Conservation (phyloP, 2,888 invertebrate genomes). For the Megalurothrips usitatus region DNA sequence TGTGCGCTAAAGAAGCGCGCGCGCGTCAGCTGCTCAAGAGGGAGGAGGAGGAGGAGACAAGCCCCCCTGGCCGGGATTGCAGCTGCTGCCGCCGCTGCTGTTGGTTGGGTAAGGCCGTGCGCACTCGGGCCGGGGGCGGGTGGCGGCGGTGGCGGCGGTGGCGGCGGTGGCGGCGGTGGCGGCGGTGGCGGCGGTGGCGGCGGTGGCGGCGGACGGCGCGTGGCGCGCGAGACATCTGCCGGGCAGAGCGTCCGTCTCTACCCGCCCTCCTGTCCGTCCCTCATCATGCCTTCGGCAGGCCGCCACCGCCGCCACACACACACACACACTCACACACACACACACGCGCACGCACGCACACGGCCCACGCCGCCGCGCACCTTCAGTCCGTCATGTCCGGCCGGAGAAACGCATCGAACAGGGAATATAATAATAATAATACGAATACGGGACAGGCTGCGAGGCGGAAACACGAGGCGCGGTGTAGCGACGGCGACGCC, state of each 20-base stretch:
- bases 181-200: too few relatives aligned
- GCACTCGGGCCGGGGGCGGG: too few relatives aligned
- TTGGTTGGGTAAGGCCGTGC: too few relatives aligned
- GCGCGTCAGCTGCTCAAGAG: not conserved
- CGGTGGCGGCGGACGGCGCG: not conserved
- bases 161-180: too few relatives aligned
- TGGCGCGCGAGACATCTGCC: not conserved
- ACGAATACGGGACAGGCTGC: not conserved
- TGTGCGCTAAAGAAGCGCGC: too few relatives aligned
- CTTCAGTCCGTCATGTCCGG: not conserved
- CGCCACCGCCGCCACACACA: not conserved
- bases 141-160: too few relatives aligned
- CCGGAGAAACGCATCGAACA: not conserved
- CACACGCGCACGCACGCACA: not conserved
- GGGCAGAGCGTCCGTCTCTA: not conserved
- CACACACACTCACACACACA: conserved; percentile 13
- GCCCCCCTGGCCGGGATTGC: not conserved
- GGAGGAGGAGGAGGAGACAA: not conserved
- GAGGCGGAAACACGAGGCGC: not conserved
- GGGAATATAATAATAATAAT: not conserved
- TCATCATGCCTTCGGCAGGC: not conserved
- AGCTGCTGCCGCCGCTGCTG: not conserved
- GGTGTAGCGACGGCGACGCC: not conserved
- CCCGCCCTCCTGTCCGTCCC: not conserved
- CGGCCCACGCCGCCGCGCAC: not conserved